phyloP scores from a whole-genome alignment of 2,113 vertebrate genomes.

The Rhinopomastus cyanomelas region DNA sequence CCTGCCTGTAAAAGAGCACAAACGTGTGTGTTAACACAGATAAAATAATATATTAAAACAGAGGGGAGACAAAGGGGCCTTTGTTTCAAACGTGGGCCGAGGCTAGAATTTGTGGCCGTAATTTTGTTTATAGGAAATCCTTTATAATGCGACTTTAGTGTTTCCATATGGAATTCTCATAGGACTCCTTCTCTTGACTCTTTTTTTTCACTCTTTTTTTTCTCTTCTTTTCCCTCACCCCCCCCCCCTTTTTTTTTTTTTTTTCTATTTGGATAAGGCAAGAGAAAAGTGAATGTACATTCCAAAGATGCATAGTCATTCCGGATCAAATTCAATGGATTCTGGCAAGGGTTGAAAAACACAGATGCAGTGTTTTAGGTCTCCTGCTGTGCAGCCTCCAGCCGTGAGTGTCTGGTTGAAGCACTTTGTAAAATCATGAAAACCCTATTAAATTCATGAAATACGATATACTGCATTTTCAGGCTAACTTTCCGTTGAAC shows the following conservation, averaged over 20 bases:
- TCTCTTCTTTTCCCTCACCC: too few species aligned
- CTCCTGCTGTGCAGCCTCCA: slow-evolving; percentile 84
- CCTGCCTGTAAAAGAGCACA: slow-evolving; percentile 19
- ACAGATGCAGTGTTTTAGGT: slow-evolving; percentile 84
- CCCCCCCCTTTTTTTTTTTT: background rate
- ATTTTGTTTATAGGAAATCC: slow-evolving; percentile 89
- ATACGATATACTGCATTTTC: slow-evolving; percentile 80
- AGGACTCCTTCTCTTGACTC: too few species aligned
- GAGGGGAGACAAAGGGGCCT: slow-evolving; percentile 69
- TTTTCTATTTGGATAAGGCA: slow-evolving; percentile 82
- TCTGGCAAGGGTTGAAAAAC: slow-evolving; percentile 91
- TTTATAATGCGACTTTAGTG: slow-evolving; percentile 84
- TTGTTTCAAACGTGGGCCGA: slow-evolving; percentile 76
- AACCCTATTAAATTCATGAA: slow-evolving; percentile 88
- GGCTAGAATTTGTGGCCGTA: slow-evolving; percentile 84
- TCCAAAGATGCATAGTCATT: slow-evolving; percentile 97
- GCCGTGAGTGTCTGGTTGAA: slow-evolving; percentile 84
- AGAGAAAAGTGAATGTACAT: slow-evolving; percentile 92
- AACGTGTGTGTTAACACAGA: slow-evolving; percentile 35
- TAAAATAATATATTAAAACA: slow-evolving; percentile 62
- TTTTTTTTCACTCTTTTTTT: background rate
- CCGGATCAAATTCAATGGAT: slow-evolving; percentile 97
- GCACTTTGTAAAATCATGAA: slow-evolving; percentile 88
- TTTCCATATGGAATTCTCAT: slow-evolving; percentile 92
- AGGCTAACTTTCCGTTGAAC: slow-evolving; percentile 80